Base-by-base conservation (phyloP, 30 jellyfish, hydroid and myxozoan genomes). In the Nemopilema nomurai region DNA sequence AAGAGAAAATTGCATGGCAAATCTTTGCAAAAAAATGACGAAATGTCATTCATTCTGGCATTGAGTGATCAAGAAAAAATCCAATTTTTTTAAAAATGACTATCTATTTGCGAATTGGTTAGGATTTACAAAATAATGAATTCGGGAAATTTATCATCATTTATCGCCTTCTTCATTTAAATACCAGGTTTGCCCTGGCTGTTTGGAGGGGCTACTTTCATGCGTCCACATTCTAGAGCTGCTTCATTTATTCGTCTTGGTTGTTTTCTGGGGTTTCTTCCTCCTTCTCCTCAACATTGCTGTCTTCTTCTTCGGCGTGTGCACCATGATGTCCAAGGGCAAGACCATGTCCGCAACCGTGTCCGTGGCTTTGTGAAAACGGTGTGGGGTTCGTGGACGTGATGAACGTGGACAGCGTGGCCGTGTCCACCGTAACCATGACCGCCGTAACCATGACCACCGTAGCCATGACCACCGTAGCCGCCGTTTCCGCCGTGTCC, bases 401-500 rank as follows among this genome's bases (percentile, higher is more conserved):
- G 82, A 21, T 63, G 41, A 26, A 29, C 74, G 21, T 69, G 82
- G 22, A 27, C 82, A 22, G 41, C 83, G 28, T 28, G 32, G 3
- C 74, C 90, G 33, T 71, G 71, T 8, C 84, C 84, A n/a, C 77
- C 77, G 23, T 18, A 28, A 16, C 76, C 87, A 23, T 77, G 76
- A 1, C 89, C 89, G 19, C 80, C 80, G 67, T 51, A 69, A 19
- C 87, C 87, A 57, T 41, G 31, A 23, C 83, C 83, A 52, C 89
- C 89, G 32, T 70, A 69, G 1, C 89, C 87, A 30, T 77, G 64
- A 8, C 85, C 85, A 1, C 76, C 89, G 28, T 79, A 70, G 64
- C 89, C 85, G n/a, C n/a, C 89, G 28, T 71, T 62, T 26, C 84
- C 90, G 66, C 83, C 83, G 53, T 23, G 17, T 8, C 82, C 90